Evolutionary conservation across 2,888 invertebrate genomes (phyloP), one percentile per base, ranked within the genome.

Genomic region (Nysson spinosus): DNA sequence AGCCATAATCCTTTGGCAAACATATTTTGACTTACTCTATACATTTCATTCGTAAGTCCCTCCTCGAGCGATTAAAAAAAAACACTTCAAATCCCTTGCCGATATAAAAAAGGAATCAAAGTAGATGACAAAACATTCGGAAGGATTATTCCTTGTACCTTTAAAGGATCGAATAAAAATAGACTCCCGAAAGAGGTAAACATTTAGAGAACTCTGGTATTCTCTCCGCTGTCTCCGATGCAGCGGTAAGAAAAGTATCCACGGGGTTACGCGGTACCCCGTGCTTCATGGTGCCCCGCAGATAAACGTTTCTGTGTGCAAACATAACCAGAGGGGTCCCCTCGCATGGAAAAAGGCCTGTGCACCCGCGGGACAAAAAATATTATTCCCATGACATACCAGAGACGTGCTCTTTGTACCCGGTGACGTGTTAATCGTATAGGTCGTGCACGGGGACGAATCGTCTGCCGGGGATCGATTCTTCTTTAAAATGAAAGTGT

Each of bases 341-440:
- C 28, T 42, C 35, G 22, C 16, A 5, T 32, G 40, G 35, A 3
- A 17, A 20, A 22, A 57, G 34, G 64, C 61, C 62, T 64, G 47
- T 44, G 63, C 49, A 55, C 61, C n/a, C 70, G 55, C 47, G 51
- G 50, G 52, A 66, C 39, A 70, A 66, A 71, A 75, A 72, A 80
- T n/a, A 76, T 77, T 60, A 76, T 81, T 78, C 79, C 77, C 79
- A 78, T 80, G 79, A 75, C 79, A 76, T 74, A 77, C 69, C 69
- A 71, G 70, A n/a, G 69, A 68, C 62, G 66, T 54, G 67, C 58
- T 74, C 82, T 81, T 83, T 83, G 82, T 83, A 66, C 61, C 57
- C 71, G 54, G 51, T 80, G 79, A 79, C 78, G 83, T 77, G 83
- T 83, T 85, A 84, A 85, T 84, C 82, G 81, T 62, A 79, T 75